phyloP scores from a whole-genome alignment of 2,113 vertebrate genomes.

The Cranoglanis bouderius region DNA sequence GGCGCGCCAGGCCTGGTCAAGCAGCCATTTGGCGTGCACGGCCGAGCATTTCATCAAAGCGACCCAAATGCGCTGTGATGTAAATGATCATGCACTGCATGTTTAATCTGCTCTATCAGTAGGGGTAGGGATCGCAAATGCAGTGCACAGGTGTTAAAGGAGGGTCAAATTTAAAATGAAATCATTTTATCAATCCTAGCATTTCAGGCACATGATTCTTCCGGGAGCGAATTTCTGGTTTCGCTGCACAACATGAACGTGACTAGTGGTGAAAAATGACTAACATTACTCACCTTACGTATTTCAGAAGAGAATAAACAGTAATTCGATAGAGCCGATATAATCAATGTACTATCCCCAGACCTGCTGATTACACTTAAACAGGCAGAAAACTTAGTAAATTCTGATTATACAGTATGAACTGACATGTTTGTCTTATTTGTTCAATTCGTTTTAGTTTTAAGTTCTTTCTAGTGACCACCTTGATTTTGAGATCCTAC shows the following conservation, averaged over 20 bases:
- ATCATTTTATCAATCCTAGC: neutral
- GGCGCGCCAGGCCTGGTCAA: constrained; percentile 24
- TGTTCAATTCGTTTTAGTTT: neutral
- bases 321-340: neutral
- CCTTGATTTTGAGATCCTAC: neutral
- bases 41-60: constrained; percentile 27
- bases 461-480: neutral
- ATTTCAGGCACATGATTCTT: neutral
- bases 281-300: neutral
- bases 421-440: neutral
- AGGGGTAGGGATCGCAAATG: neutral
- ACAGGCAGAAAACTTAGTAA: neutral
- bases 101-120: constrained; percentile 18
- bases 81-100: neutral
- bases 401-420: neutral
- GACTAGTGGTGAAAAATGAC: neutral
- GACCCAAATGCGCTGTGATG: constrained; percentile 12
- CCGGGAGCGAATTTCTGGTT: neutral
- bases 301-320: neutral
- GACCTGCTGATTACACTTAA: neutral
- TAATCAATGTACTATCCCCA: neutral
- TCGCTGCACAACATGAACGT: neutral
- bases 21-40: constrained; percentile 17
- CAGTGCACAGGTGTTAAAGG: neutral
- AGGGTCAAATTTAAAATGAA: neutral